Conservation (phyloP, 2,888 invertebrate genomes). For the Didymodactylos carnosus region DNA sequence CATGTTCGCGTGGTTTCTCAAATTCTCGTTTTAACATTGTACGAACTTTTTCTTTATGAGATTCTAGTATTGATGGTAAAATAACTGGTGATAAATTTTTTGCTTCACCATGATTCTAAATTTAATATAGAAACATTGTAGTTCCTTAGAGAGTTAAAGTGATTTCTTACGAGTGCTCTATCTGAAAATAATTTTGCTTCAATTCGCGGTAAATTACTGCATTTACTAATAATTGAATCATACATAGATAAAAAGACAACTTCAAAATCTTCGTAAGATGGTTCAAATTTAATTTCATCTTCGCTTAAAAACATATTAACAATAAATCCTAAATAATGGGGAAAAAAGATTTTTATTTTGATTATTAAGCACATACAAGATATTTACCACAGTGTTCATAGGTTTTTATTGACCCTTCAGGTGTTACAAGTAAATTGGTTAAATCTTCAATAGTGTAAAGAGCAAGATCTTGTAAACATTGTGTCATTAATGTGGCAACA, state of each 20-base stretch:
- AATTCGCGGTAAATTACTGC: slow-evolving; percentile 51
- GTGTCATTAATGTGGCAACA: slow-evolving; percentile 65
- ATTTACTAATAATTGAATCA: slow-evolving; percentile 53
- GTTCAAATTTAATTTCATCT: slow-evolving; percentile 33
- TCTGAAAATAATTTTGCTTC: slow-evolving; percentile 58
- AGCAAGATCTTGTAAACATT: slow-evolving; percentile 60
- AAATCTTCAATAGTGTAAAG: slow-evolving; percentile 58
- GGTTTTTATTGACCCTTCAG: slow-evolving; percentile 31
- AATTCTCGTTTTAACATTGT: slow-evolving; percentile 32
- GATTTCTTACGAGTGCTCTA: slow-evolving; percentile 33
- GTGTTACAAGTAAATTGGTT: slow-evolving; percentile 54
- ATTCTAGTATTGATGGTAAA: slow-evolving; percentile 47
- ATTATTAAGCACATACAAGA: not conserved
- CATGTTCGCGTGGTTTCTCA: slow-evolving; percentile 28
- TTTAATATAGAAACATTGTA: not conserved
- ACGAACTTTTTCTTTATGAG: slow-evolving; percentile 44
- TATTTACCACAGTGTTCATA: slow-evolving; percentile 30
- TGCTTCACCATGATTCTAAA: not conserved
- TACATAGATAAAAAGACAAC: slow-evolving; percentile 50
- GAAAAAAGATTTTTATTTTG: not conserved
- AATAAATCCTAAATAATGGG: slow-evolving; percentile 19
- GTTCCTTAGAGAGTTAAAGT: no score
- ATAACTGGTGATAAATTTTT: slow-evolving; percentile 48
- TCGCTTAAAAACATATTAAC: slow-evolving; percentile 33
- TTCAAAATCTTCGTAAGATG: slow-evolving; percentile 46